Base-by-base conservation (phyloP, 2,113 vertebrate genomes). In the Epinephelus cyanopodus region DNA sequence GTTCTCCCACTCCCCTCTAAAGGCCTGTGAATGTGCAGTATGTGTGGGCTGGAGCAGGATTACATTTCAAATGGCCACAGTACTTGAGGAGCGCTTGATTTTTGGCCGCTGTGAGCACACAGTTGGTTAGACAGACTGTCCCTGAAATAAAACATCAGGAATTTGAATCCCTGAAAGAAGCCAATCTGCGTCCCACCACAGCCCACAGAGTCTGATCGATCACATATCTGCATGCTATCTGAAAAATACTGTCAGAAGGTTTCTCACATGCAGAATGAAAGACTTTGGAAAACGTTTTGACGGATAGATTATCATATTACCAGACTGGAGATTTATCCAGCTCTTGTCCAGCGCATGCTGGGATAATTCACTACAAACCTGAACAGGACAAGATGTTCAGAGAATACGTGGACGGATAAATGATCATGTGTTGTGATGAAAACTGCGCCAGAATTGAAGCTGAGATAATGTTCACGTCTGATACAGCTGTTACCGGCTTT, bases 11-110 rank as follows among this genome's bases (percentile, higher is more conserved):
- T 58, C 79, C 18, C 19, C 53, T 48, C 76, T 33, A 48, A 63
- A 53, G 45, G 18, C 56, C 71, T 78, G 63, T 81, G 69, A 70
- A 84, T 70, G 23, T 74, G 17, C 79, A 86, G 73, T 58, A 15
- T 88, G 86, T 84, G 81, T 85, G 82, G 70, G 78, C 63, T 25
- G 45, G 27, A 33, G 57, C 60, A 72, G 85, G 37, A 73, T 72
- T 64, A 42, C 77, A 75, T 86, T 86, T 84, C 48, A 70, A 45
- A 62, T 23, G 65, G 21, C 62, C 69, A 25, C 25, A 67, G 70
- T 48, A 21, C 77, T 84, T 8, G 65, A 79, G 70, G 62, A 72
- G 77, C 17, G 61, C 62, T 84, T 48, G 84, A n/a, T 63, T 74
- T 61, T 21, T 81, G 81, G 74, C 82, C 23, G 60, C 64, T 62